These are phyloP conservation scores for Acleris laterana DNA, from an alignment of 2,888 invertebrate genomes.

Conservation along the genomic window DNA sequence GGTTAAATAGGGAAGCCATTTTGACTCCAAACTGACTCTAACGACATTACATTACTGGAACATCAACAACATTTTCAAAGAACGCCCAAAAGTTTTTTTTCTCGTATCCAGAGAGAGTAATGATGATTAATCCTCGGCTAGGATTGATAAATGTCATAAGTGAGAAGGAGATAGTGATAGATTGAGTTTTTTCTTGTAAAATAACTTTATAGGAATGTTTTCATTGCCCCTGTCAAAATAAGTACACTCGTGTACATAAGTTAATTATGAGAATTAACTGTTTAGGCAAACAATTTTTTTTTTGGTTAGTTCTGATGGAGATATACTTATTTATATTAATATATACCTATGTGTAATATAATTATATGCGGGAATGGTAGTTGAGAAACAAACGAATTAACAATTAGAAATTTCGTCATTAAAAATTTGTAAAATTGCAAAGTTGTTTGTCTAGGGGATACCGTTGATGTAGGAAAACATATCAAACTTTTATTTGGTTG, in stretches of 20 bases:
- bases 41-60: slow-evolving; percentile 28
- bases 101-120: slow-evolving; percentile 29
- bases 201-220: slow-evolving; percentile 11
- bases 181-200: slow-evolving; percentile 15
- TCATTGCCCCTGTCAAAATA: slow-evolving; percentile 2
- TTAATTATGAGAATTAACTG: neutral
- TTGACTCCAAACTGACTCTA: slow-evolving; percentile 11
- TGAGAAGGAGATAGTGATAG: slow-evolving; percentile 25
- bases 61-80: slow-evolving; percentile 16
- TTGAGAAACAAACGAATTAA: too few relatives aligned
- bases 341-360: too few relatives aligned
- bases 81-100: slow-evolving; percentile 29
- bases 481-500: too few relatives aligned
- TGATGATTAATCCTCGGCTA: slow-evolving; percentile 36
- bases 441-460: too few relatives aligned
- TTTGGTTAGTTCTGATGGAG: too few relatives aligned
- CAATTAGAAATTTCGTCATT: too few relatives aligned
- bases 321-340: too few relatives aligned
- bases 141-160: slow-evolving; percentile 34
- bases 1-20: slow-evolving; percentile 4
- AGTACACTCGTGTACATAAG: neutral
- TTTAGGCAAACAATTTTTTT: too few relatives aligned
- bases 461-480: too few relatives aligned
- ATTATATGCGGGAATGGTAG: too few relatives aligned
- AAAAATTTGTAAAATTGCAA: too few relatives aligned